phyloP scores from a whole-genome alignment of 2,113 vertebrate genomes.

The Caranx ignobilis region DNA sequence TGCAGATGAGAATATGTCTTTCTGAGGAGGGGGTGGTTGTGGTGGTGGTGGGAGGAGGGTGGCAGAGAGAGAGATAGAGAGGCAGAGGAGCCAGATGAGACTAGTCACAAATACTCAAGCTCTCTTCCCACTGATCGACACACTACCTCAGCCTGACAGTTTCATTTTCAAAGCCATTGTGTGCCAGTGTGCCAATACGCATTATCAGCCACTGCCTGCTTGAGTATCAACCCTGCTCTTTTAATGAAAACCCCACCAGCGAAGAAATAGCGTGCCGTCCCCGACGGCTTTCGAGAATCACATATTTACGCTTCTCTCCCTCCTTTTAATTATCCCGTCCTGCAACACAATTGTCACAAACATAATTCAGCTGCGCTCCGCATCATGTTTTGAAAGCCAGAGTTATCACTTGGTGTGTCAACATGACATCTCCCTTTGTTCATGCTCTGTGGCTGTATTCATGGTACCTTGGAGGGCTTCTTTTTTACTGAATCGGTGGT shows the following conservation, averaged over 20 bases:
- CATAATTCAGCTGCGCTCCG: constrained; percentile 29
- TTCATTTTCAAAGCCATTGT: constrained; percentile 65
- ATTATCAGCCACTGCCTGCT: constrained; percentile 48
- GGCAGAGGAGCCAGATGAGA: constrained; percentile 64
- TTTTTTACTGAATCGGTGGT: constrained; percentile 34
- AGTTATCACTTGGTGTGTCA: constrained; percentile 46
- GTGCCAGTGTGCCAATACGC: constrained; percentile 53
- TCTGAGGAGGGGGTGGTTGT: constrained; percentile 21
- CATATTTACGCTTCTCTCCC: constrained; percentile 31
- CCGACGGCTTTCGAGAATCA: constrained; percentile 24
- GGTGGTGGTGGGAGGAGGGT: background rate
- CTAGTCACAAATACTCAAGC: constrained; percentile 56
- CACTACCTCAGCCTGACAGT: constrained; percentile 63
- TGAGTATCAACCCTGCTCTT: constrained; percentile 28
- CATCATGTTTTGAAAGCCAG: constrained; percentile 43
- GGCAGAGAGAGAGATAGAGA: constrained; percentile 46
- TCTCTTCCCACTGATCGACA: constrained; percentile 57
- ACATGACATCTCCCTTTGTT: constrained; percentile 69
- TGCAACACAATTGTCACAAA: constrained; percentile 30
- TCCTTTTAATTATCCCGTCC: constrained; percentile 52
- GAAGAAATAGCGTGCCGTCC: constrained; percentile 25
- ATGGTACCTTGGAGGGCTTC: constrained; percentile 51
- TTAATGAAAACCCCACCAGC: constrained; percentile 36
- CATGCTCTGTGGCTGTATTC: constrained; percentile 43
- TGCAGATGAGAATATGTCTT: constrained; percentile 67